These are phyloP conservation scores for Myiotriccus ornatus DNA, from an alignment of 2,797 vertebrate genomes.

Conservation along the genomic window DNA sequence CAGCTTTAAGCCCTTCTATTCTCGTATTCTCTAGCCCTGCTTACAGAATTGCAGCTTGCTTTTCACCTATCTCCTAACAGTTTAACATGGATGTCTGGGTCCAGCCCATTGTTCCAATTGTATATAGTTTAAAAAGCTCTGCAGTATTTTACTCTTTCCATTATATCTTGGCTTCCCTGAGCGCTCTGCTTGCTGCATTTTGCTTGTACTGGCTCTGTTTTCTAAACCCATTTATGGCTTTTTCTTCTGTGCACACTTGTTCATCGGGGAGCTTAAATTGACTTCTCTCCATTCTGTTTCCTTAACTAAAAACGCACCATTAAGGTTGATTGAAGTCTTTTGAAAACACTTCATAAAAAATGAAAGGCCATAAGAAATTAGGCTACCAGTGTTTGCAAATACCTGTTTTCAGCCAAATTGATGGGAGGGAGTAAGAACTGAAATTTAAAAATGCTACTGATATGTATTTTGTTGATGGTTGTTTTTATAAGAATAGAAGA, in stretches of 20 bases:
- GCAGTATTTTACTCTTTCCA: conserved; percentile 77
- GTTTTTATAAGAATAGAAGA: conserved; percentile 43
- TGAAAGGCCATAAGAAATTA: conserved; percentile 76
- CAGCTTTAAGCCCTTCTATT: conserved; percentile 72
- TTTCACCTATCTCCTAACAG: conserved; percentile 75
- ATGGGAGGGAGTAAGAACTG: conserved; percentile 80
- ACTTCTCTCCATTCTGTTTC: conserved; percentile 81
- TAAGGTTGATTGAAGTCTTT: conserved; percentile 82
- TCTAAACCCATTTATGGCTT: conserved; percentile 77
- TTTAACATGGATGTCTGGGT: conserved; percentile 76
- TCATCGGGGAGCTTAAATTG: conserved; percentile 80
- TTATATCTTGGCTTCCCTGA: conserved; percentile 78
- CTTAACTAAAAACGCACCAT: conserved; percentile 81
- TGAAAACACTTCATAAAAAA: conserved; percentile 80
- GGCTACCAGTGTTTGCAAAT: conserved; percentile 80
- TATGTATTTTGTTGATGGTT: conserved; percentile 57
- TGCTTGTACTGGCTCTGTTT: conserved; percentile 72
- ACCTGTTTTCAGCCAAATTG: conserved; percentile 76
- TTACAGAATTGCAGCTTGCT: conserved; percentile 74
- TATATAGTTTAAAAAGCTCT: conserved; percentile 79
- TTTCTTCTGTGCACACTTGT: conserved; percentile 73
- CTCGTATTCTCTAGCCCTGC: conserved; percentile 61
- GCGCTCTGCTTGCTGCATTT: conserved; percentile 71
- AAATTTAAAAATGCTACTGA: conserved; percentile 72
- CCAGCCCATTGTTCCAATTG: conserved; percentile 78